Evolutionary conservation across 2,113 vertebrate species (phyloP).

Genomic region (Ivindomyrus marchei): DNA sequence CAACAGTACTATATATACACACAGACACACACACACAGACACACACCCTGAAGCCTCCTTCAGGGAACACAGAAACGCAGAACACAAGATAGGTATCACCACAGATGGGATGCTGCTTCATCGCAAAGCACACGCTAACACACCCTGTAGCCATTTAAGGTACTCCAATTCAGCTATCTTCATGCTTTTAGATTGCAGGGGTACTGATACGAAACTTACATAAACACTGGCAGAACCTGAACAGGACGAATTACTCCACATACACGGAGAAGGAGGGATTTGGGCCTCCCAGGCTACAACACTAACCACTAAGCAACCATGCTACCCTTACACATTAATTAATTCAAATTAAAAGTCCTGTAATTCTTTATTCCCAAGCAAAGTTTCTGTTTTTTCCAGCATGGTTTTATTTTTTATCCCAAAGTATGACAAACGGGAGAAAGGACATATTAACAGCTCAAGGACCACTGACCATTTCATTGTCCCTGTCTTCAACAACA

Average conservation of each 20-base stretch:
- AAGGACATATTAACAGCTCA: not conserved
- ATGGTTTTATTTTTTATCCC: not conserved
- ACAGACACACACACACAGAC: not conserved
- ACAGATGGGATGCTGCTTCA: not conserved
- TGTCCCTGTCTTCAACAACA: conserved; percentile 32
- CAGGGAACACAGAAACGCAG: not conserved
- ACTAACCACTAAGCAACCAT: not conserved
- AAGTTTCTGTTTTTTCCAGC: not conserved
- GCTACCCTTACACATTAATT: not conserved
- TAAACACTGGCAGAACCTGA: not conserved
- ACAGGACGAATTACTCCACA: not conserved
- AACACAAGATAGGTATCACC: not conserved
- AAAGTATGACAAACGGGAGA: not conserved
- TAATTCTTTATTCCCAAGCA: not conserved
- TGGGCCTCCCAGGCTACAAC: not conserved
- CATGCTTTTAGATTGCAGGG: not conserved
- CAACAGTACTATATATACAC: not conserved
- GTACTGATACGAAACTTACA: not conserved
- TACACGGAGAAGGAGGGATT: not conserved
- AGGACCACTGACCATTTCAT: conserved; percentile 33
- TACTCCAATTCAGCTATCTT: not conserved
- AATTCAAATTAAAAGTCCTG: not conserved
- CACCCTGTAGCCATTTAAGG: not conserved
- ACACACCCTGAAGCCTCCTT: not conserved
- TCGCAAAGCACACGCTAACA: not conserved